Evolutionary conservation across 1,140 invertebrate species (phyloP), one percentile per base, ranked within the genome.

Genomic region (Ganaspis sp.): DNA sequence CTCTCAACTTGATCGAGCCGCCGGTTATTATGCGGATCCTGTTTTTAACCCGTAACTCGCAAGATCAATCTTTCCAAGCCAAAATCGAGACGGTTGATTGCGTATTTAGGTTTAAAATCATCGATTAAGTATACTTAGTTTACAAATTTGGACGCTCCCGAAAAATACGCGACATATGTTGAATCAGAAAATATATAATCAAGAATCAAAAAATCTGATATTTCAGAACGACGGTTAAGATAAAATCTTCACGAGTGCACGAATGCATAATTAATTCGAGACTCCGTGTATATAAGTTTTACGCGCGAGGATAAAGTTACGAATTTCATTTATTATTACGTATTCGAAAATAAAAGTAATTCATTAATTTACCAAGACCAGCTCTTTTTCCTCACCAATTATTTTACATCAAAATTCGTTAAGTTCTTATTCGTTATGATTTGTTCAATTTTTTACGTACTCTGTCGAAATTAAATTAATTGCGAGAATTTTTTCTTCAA

Each of bases 1-100:
- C 58, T 64, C 58, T 64, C 58, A 64, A 64, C 11, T 64, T 64
- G 23, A 64, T 64, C 58, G 23, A 64, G 58, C 26, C 58, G 58
- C 58, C 58, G 23, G 23, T 64, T 64, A 29, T 64, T 64, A 64
- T 64, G 23, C 58, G 58, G 58, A 64, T 64, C 58, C 58, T 64
- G 58, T 64, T 64, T 49, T 64, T 64, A 64, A 64, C 58, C 58
- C 26, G 58, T n/a, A 64, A 64, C 58, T 29, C 15, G 45, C 58
- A 64, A 64, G 58, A 64, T 64, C 58, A 64, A 64, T 64, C 58
- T 64, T 64, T 26, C 15, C 58, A 12, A 34, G 23, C 58, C 58
- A n/a, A 64, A 64, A 64, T 64, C 58, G 8, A 64, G 58, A 64
- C 58, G 58, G 58, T 64, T 64, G 58, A 64, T 64, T 64, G 58